Evolutionary conservation across 2,113 vertebrate species (phyloP).

Genomic region (Phylloscopus whistleri): DNA sequence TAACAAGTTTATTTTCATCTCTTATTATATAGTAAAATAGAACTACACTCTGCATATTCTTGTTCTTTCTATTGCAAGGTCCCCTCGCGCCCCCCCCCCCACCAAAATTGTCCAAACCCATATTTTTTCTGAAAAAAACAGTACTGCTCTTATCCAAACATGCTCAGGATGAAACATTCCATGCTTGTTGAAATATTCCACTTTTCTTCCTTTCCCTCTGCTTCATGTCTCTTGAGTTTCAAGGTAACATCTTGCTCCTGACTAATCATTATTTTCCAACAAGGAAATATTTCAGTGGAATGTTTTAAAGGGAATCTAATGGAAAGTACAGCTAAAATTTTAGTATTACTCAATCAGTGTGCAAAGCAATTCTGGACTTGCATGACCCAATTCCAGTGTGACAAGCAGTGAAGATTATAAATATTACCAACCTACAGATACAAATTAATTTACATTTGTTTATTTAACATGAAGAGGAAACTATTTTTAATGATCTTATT

Average conservation of each 20-base stretch:
- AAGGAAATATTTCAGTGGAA: neutral
- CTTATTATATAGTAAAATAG: neutral
- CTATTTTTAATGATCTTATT: neutral
- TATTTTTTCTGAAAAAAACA: neutral
- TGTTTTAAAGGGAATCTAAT: neutral
- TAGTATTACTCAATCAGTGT: neutral
- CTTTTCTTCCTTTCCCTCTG: neutral
- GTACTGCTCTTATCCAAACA: neutral
- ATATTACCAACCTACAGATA: neutral
- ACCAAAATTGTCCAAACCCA: neutral
- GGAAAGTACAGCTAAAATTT: neutral
- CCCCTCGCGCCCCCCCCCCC: neutral
- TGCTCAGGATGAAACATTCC: neutral
- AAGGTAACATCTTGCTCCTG: neutral
- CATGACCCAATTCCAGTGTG: neutral
- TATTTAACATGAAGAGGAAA: neutral
- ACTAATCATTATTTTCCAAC: neutral
- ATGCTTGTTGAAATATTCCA: neutral
- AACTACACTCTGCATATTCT: neutral
- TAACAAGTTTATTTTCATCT: neutral
- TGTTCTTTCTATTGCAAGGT: neutral
- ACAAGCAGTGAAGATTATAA: neutral
- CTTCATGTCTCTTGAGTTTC: neutral
- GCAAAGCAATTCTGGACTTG: neutral
- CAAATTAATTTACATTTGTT: neutral